A percentile compares a stretch with the other conserved stretches of the same genome.
Evolutionary conservation across 1,140 invertebrate genomes (phyloP).

Genomic region (Drosophila nebulosa): DNA sequence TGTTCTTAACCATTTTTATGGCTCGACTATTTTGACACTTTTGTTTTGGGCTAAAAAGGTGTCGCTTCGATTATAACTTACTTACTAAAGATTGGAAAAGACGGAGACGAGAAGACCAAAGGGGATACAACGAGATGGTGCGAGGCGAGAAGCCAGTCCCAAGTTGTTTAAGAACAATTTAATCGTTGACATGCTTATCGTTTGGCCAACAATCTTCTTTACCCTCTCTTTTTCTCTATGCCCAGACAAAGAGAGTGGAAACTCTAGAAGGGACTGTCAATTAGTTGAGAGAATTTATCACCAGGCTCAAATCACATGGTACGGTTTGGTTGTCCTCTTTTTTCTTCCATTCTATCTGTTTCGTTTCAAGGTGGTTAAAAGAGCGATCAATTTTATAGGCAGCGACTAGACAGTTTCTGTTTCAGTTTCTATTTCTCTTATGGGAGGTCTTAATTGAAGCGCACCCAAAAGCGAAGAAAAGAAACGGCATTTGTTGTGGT

Average conservation of each 20-base stretch:
- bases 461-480: constrained; percentile 24
- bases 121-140: constrained; percentile 8
- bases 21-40: constrained; percentile 72
- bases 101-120: constrained; percentile 4
- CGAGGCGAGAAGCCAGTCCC: neutral
- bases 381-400: constrained; percentile 73
- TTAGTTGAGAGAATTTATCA: constrained; percentile 75
- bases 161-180: constrained; percentile 52
- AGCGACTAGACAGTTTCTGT: constrained; percentile 46
- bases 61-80: constrained; percentile 71
- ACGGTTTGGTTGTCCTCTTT: neutral
- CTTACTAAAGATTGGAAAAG: constrained; percentile 21
- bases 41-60: constrained; percentile 71
- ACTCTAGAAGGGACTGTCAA: constrained; percentile 62
- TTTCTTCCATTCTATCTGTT: constrained; percentile 11
- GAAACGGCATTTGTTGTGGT: constrained; percentile 40
- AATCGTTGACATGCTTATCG: constrained; percentile 61
- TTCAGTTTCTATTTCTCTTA: constrained; percentile 23
- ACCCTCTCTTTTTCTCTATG: constrained; percentile 18
- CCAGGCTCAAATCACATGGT: constrained; percentile 67
- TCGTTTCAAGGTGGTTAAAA: constrained; percentile 43
- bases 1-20: constrained; percentile 63
- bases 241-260: constrained; percentile 1
- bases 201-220: constrained; percentile 44
- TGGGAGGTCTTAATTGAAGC: constrained; percentile 75